A percentile compares a stretch with the other conserved stretches of the same genome.
Conservation (phyloP, 2,888 invertebrate species). For the Calameuta pallipes region DNA sequence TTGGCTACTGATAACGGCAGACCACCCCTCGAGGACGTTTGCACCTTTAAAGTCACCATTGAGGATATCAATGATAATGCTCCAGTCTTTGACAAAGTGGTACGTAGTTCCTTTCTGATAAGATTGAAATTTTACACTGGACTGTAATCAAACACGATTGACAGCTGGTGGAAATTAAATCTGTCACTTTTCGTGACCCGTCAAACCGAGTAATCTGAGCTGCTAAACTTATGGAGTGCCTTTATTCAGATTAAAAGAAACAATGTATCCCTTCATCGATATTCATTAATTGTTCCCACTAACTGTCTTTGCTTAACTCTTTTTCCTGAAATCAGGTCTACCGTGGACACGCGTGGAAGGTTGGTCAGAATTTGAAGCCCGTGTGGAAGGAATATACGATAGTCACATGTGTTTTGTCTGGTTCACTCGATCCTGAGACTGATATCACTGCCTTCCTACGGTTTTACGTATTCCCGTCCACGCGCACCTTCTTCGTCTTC, state of each 20-base stretch:
- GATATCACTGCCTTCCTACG: background rate
- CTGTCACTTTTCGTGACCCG: background rate
- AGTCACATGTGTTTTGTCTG: constrained; percentile 24
- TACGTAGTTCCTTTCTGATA: constrained; percentile 66
- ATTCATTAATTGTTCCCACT: background rate
- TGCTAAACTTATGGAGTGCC: too few species aligned
- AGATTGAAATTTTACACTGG: background rate
- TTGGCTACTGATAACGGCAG: constrained; percentile 93
- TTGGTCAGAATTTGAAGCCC: constrained; percentile 67
- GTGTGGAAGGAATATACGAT: constrained; percentile 66
- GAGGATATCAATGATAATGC: constrained; percentile 94
- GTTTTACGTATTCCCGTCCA: background rate
- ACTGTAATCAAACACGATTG: background rate
- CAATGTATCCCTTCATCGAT: constrained; percentile 4
- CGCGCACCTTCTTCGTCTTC: background rate
- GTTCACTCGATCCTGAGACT: background rate
- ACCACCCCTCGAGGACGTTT: constrained; percentile 90
- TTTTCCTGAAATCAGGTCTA: constrained; percentile 68
- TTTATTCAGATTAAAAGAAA: background rate
- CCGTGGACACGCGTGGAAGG: constrained; percentile 76
- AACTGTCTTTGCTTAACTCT: constrained; percentile 16
- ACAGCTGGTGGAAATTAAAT: background rate
- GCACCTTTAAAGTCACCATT: constrained; percentile 91
- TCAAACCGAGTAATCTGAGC: background rate
- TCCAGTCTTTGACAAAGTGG: constrained; percentile 84